Evolutionary conservation across 2,113 vertebrate genomes (phyloP).

Genomic region (Mesocricetus auratus): DNA sequence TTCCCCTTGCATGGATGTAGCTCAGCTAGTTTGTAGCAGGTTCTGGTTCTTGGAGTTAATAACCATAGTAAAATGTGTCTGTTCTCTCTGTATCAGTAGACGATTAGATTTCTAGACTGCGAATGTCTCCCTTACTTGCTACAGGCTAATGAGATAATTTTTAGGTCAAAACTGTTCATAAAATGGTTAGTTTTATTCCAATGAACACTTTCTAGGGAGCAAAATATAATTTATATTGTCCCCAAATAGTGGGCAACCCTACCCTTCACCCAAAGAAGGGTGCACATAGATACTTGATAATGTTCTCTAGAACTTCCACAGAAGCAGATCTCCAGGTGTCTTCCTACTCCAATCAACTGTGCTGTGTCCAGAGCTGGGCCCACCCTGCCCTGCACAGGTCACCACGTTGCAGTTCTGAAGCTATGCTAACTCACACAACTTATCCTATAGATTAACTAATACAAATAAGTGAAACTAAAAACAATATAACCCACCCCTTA

Average conservation of each 20-base stretch:
- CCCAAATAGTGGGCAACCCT: background rate
- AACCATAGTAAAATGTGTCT: conserved; percentile 1
- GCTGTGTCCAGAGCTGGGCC: fast-evolving
- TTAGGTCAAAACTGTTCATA: conserved; percentile 37
- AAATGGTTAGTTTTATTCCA: background rate
- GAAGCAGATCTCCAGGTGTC: background rate
- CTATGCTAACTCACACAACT: background rate
- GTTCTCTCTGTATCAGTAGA: background rate
- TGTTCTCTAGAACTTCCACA: background rate
- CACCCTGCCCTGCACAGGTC: background rate
- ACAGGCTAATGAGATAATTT: conserved; percentile 28
- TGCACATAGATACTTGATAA: background rate
- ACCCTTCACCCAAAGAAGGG: background rate
- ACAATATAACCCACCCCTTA: background rate
- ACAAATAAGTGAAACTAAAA: conserved; percentile 4
- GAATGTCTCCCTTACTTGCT: background rate
- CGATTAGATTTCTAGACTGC: background rate
- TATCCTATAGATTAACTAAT: background rate
- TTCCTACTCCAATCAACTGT: background rate
- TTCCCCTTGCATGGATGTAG: background rate
- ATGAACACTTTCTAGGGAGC: background rate
- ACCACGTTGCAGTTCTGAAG: background rate
- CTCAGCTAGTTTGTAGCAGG: conserved; percentile 42
- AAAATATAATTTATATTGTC: background rate
- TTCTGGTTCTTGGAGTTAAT: conserved; percentile 21